phyloP scores from a whole-genome alignment of 2,888 invertebrate genomes.

The Orthonevra nobilis region DNA sequence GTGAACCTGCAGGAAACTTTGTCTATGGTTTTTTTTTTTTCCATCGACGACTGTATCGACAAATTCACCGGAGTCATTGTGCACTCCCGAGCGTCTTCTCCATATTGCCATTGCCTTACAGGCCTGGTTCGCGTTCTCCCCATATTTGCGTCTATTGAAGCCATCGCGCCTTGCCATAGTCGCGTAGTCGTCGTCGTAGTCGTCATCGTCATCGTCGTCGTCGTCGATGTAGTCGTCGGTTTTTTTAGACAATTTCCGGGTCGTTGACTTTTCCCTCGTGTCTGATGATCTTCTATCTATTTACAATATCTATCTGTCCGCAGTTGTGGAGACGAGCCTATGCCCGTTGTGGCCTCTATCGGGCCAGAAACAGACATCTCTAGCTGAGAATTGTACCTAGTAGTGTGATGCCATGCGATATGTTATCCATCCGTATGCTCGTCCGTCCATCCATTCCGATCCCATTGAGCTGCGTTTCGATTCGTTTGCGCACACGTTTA shows the following conservation, averaged over 20 bases:
- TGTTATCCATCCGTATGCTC: slow-evolving; percentile 59
- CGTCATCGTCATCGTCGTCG: slow-evolving; percentile 57
- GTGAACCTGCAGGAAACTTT: slow-evolving; percentile 44
- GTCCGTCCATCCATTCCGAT: slow-evolving; percentile 21
- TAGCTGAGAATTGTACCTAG: slow-evolving; percentile 63
- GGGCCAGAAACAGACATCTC: slow-evolving; percentile 51
- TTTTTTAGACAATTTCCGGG: slow-evolving; percentile 79
- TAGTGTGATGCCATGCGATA: slow-evolving; percentile 66
- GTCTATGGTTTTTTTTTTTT: background rate
- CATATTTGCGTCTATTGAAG: slow-evolving; percentile 39
- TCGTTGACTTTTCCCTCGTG: slow-evolving; percentile 78
- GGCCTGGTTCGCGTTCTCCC: slow-evolving; percentile 35
- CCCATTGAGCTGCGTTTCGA: slow-evolving; percentile 51
- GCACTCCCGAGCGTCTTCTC: slow-evolving; percentile 12
- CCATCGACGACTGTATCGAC: slow-evolving; percentile 7
- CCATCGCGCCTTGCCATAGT: slow-evolving; percentile 51
- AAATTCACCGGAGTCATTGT: slow-evolving; percentile 30
- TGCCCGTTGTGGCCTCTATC: slow-evolving; percentile 32
- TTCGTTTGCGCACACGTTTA: slow-evolving; percentile 66
- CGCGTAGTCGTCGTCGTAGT: slow-evolving; percentile 68
- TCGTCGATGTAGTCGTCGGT: slow-evolving; percentile 74
- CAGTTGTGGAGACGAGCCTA: slow-evolving; percentile 50
- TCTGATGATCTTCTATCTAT: slow-evolving; percentile 68
- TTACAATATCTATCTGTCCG: slow-evolving; percentile 53
- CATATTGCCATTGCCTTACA: too few species aligned